Evolutionary conservation across 2,113 vertebrate genomes (phyloP), one percentile per base, ranked within the genome.

Genomic region (Tupaia chinensis): DNA sequence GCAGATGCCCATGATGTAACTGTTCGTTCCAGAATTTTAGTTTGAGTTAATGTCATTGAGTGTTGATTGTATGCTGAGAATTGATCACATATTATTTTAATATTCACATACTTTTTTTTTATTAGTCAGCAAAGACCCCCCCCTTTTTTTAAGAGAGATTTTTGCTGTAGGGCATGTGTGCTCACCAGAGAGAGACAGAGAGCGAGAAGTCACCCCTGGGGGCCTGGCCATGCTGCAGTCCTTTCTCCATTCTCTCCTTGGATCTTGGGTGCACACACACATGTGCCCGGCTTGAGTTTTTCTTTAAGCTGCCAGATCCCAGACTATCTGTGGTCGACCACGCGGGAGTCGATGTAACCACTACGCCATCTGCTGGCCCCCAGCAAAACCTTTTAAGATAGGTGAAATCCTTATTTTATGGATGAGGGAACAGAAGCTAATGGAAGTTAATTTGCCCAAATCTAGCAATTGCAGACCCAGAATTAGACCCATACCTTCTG

Each of bases 11-110:
- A 20, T 19, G 70, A n/a, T 78, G 32, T 92, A 69, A 68, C 54
- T 25, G 68, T 92, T 88, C 82, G 32, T 90, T 94, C 92, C 61
- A 78, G 22, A 92, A 70, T 79, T 95, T 76, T 61, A 69, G 7
- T 86, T 94, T 89, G 81, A 74, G 29, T 72, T 93, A 74, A n/a
- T 86, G 10, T 72, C 56, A 88, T 4, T 79, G 73, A 61, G 23
- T 85, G 9, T 76, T 76, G 72, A 81, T 68, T 81, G 3, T 72
- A 70, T 94, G 23, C 12, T 29, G 8, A 87, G 66, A 91, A 22
- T 54, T 82, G 8, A 5, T 25, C 54, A 72, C 7, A 34, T 34
- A 19, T 73, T 73, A 14, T 32, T 73, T 73, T 32, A 73, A 73
- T 73, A 32, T 32, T 14, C 70, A 73, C 19, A 5, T 73, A 17